Base-by-base conservation (phyloP, 2,113 vertebrate genomes). In the Nothoprocta perdicaria region DNA sequence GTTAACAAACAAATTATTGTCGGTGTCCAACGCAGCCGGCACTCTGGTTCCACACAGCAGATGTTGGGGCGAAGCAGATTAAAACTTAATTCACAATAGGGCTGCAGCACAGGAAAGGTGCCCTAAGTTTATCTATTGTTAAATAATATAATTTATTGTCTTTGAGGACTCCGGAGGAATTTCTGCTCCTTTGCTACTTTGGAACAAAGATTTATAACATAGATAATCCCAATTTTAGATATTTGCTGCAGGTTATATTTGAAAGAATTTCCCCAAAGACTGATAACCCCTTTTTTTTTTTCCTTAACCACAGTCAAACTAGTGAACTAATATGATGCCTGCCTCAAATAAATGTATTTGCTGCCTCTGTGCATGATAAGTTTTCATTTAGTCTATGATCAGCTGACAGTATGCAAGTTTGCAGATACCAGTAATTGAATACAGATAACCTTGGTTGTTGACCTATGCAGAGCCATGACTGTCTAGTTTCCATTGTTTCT, bases 141-240 rank as follows among this genome's bases (percentile, higher is more conserved):
- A 98, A 98, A 97, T 97, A 98, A 97, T 97, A 98, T 98, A 98
- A 99, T 99, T 99, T 98, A 99, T 99, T 97, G 98, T 98, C 96
- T 94, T 94, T 81, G 90, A 97, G 96, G 98, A 98, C 98, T 98
- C 98, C 93, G 97, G 98, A 98, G 97, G 97, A 98, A 96, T 96
- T 96, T 97, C 93, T 97, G 98, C 97, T 98, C 98, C 92, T 98
- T 97, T 96, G 97, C 94, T 94, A 96, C 95, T 80, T 95, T 81
- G 95, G 94, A 96, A 92, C 93, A 89, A 96, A 97, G 97, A 97
- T 98, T 97, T 97, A 96, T 96, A 97, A 92, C 73, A 53, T 2
- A 95, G 97, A 96, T 93, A 96, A 95, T 97, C 95, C 97, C 97
- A 98, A 95, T 97, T 98, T 98, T 97, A 98, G 97, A 97, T 96